These are phyloP conservation scores for Macrobrachium rosenbergii DNA, from an alignment of 1,140 invertebrate species.

Conservation along the genomic window DNA sequence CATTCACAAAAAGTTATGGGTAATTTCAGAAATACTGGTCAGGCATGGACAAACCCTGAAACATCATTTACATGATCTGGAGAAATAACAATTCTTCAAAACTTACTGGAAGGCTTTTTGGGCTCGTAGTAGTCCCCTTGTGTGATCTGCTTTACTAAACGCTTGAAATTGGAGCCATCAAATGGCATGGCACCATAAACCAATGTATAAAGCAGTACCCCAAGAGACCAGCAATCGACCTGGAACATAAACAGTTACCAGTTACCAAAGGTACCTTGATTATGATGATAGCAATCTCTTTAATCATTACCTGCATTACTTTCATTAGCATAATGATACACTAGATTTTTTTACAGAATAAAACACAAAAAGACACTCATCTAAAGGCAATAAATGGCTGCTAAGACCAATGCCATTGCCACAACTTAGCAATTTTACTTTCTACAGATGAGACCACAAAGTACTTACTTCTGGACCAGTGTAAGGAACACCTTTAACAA, in stretches of 20 bases:
- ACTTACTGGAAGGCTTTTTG: constrained; percentile 90
- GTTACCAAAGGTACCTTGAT: not conserved
- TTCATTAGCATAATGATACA: too few relatives aligned
- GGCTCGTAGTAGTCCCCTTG: constrained; percentile 98
- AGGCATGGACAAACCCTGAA: too few relatives aligned
- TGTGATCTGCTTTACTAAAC: constrained; percentile 96
- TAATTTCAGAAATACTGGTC: too few relatives aligned
- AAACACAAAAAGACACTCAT: too few relatives aligned
- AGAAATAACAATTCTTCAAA: not conserved
- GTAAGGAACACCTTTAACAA: constrained; percentile 97
- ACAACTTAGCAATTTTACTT: too few relatives aligned
- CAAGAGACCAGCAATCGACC: constrained; percentile 93
- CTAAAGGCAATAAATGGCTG: too few relatives aligned
- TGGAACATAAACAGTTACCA: constrained; percentile 39
- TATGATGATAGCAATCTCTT: not conserved
- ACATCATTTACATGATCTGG: too few relatives aligned
- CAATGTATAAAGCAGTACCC: constrained; percentile 96
- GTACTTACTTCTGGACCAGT: constrained; percentile 88
- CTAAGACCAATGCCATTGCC: not conserved
- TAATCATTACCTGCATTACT: too few relatives aligned
- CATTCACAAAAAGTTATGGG: too few relatives aligned
- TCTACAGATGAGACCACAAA: not conserved
- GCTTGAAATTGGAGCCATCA: constrained; percentile 97
- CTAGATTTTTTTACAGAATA: too few relatives aligned
- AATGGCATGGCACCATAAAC: constrained; percentile 99